These are phyloP conservation scores for Stylophora pistillata DNA, from an alignment of 64 coral and sea anemone species.

Conservation along the genomic window DNA sequence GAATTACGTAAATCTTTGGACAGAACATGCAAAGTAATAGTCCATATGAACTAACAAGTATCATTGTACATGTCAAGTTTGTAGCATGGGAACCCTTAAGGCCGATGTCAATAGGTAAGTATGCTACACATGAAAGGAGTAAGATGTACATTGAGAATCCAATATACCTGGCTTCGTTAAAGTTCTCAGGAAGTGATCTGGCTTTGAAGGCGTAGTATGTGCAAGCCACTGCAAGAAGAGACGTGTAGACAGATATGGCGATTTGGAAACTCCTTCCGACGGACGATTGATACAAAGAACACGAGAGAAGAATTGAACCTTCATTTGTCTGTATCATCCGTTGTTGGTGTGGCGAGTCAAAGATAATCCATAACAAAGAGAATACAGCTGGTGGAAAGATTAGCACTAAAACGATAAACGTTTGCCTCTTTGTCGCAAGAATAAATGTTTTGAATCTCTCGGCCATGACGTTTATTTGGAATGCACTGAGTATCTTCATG, in stretches of 20 bases:
- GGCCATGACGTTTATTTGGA: conserved; percentile 15
- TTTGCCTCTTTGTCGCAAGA: conserved; percentile 3
- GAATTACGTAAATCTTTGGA: conserved; percentile 56
- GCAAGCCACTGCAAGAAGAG: conserved; percentile 21
- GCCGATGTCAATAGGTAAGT: conserved; percentile 26
- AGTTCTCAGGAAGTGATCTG: conserved; percentile 25
- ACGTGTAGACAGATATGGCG: conserved; percentile 3
- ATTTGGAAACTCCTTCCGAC: conserved; percentile 14
- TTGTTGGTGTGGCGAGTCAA: conserved; percentile 31
- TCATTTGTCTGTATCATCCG: background rate
- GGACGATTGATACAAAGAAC: background rate
- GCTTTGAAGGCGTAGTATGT: conserved; percentile 47
- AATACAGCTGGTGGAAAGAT: background rate
- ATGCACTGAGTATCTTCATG: conserved; percentile 26
- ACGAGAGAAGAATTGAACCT: background rate
- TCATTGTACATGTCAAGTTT: background rate
- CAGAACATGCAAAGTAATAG: conserved; percentile 53
- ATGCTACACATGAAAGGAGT: conserved; percentile 14
- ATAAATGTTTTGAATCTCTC: conserved; percentile 36
- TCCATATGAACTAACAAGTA: conserved; percentile 32
- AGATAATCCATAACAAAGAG: background rate
- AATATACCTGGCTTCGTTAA: conserved; percentile 49
- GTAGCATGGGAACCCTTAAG: conserved; percentile 5
- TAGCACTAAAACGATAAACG: background rate
- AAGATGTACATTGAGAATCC: conserved; percentile 48